Evolutionary conservation across 2,797 vertebrate genomes (phyloP).

Genomic region (Agapornis canus): DNA sequence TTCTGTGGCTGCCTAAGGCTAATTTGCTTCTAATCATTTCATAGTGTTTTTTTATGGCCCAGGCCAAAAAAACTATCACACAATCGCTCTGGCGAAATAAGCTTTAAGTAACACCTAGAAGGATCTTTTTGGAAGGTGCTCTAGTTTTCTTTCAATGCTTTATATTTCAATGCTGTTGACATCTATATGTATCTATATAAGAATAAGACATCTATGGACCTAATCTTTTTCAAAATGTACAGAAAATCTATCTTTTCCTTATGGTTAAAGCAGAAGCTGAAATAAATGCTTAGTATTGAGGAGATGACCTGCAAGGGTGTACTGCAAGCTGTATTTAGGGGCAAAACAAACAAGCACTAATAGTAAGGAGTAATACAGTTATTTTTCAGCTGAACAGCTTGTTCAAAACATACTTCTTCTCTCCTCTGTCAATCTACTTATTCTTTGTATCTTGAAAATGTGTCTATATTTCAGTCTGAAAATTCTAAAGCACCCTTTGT

Average conservation of each 20-base stretch:
- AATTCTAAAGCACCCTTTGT: background rate
- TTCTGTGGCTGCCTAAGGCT: background rate
- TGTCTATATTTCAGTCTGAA: background rate
- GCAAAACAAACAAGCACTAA: background rate
- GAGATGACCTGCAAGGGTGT: background rate
- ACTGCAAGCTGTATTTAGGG: background rate
- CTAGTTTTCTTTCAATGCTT: background rate
- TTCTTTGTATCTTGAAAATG: background rate
- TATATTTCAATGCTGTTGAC: background rate
- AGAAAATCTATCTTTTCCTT: background rate
- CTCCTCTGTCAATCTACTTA: background rate
- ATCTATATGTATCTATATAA: background rate
- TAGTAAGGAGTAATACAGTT: background rate
- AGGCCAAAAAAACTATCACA: background rate
- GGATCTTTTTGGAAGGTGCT: background rate
- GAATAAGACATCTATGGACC: background rate
- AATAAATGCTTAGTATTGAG: background rate
- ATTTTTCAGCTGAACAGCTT: background rate
- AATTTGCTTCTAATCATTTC: background rate
- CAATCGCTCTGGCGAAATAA: background rate
- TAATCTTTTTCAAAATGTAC: background rate
- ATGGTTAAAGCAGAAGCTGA: background rate
- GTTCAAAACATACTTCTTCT: background rate
- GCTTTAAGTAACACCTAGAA: background rate
- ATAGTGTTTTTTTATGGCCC: background rate